Evolutionary conservation across 2,113 vertebrate species (phyloP).

Genomic region (Pomatostomus ruficeps): DNA sequence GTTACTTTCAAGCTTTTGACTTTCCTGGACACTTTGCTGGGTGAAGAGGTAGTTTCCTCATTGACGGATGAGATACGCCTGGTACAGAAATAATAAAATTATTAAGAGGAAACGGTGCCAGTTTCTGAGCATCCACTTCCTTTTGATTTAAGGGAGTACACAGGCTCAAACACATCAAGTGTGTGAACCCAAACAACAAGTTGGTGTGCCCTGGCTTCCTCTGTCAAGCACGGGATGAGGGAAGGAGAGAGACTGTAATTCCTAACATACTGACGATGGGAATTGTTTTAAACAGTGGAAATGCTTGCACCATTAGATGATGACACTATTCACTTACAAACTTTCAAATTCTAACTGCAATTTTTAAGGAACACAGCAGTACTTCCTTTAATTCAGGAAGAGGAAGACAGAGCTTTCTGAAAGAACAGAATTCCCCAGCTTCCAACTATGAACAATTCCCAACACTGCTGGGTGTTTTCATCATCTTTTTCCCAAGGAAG

Average conservation of each 20-base stretch:
- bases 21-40: constrained; percentile 27
- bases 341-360: not conserved
- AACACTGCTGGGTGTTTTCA: fast-evolving
- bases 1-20: constrained; percentile 27
- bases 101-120: not conserved
- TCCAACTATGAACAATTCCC: not conserved
- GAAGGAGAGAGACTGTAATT: not conserved
- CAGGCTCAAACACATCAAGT: not conserved
- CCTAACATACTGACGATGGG: not conserved
- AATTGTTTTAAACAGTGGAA: not conserved
- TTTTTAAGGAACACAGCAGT: not conserved
- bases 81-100: constrained; percentile 5
- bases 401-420: not conserved
- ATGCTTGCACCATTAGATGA: not conserved
- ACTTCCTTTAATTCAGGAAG: not conserved
- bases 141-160: not conserved
- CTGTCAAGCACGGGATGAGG: not conserved
- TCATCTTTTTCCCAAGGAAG: not conserved
- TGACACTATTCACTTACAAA: not conserved
- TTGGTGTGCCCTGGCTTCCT: not conserved
- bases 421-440: not conserved
- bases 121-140: not conserved
- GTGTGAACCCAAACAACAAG: not conserved
- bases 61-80: constrained; percentile 57
- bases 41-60: constrained; percentile 11